Base-by-base conservation (phyloP, 2,888 invertebrate species). In the Galeruca laticollis region DNA sequence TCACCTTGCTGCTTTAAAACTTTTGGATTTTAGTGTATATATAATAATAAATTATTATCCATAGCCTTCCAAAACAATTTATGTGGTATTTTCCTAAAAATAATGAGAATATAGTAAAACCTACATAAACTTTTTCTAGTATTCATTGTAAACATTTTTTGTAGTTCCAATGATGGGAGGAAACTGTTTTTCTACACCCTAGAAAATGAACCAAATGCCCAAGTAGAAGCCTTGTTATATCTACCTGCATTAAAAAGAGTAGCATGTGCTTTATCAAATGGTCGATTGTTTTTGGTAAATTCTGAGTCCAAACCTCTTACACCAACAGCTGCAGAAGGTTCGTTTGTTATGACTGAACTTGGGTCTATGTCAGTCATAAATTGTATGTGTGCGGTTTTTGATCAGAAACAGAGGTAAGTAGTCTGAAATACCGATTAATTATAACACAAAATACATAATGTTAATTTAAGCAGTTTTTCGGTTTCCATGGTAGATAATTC, bases 211-310 rank as follows among this genome's bases (percentile, higher is more conserved):
- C 90, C 91, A 11, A 89, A 90, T 35, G 88, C 89, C 2, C 89
- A 91, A 43, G 90, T 95, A 31, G 88, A 92, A 11, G 90, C 91
- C 37, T 85, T 96, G 73, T 88, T 91, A 52, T 89, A 91, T 76
- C 87, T 96, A 73, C 89, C 89, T 18, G 84, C 86, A 35, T 87
- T 93, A 72, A 90, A 89, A 73, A 87, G 94, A 40, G 94, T 96
- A n/a, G 95, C 94, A 2, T 91, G 95, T 9, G 94, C 94, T 0
- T 86, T 95, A 40, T 89, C 90, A 21, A 94, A 93, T 82, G 96
- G 96, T 35, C 89, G 94, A 59, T 83, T 94, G 63, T 94, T 94
- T 86, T 85, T 94, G 54, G 90, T 94, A 73, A 89, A 90, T 75
- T 89, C 90, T 0, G 88, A 89, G 64, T 87, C 88, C 33, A 84